Evolutionary conservation across 2,888 invertebrate genomes (phyloP).

Genomic region (Drosophila dives): DNA sequence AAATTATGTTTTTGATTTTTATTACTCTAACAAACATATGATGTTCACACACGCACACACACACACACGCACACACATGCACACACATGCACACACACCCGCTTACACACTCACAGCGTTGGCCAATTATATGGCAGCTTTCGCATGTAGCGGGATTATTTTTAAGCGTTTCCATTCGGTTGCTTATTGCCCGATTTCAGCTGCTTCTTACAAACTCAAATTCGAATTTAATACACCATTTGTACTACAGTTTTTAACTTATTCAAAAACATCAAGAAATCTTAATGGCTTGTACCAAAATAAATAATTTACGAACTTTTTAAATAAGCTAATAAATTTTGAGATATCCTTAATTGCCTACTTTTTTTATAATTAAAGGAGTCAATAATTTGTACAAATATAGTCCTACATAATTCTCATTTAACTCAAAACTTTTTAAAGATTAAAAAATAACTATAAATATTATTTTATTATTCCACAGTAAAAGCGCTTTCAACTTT

Average conservation of each 20-base stretch:
- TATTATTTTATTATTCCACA: background rate
- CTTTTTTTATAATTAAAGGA: background rate
- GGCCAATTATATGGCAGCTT: slow-evolving; percentile 53
- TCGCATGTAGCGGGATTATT: slow-evolving; percentile 62
- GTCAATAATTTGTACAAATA: background rate
- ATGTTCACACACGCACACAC: slow-evolving; percentile 53
- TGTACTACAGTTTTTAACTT: background rate
- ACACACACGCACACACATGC: slow-evolving; percentile 6
- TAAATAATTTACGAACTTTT: background rate
- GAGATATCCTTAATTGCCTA: background rate
- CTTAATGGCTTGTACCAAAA: slow-evolving; percentile 1
- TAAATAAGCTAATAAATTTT: background rate
- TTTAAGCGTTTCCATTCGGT: slow-evolving; percentile 38
- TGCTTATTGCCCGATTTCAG: slow-evolving; percentile 16
- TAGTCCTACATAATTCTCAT: background rate
- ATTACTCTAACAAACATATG: slow-evolving; percentile 76
- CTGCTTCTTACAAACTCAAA: slow-evolving; percentile 30
- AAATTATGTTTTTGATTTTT: slow-evolving; percentile 81
- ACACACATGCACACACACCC: slow-evolving; percentile 1
- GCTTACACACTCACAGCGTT: slow-evolving; percentile 8
- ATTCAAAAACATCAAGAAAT: background rate
- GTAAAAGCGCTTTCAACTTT: background rate
- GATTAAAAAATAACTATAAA: background rate
- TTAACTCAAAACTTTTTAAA: background rate
- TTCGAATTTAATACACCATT: slow-evolving; percentile 22